These are phyloP conservation scores for Heliconius hermathena DNA, from an alignment of 1,140 invertebrate genomes.

Conservation along the genomic window DNA sequence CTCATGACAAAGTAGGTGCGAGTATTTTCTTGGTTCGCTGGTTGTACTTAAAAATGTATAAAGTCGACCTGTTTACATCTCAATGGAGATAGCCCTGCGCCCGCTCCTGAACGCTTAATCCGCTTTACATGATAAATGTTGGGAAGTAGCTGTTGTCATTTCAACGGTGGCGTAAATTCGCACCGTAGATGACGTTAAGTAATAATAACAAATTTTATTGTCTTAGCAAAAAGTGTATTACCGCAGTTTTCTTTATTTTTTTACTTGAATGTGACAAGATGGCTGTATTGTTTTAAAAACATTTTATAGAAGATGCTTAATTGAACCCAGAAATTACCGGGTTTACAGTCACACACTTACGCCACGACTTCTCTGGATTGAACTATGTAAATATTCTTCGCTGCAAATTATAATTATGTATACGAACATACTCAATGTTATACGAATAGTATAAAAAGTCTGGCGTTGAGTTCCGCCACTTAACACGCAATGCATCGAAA, in stretches of 20 bases:
- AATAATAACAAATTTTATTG: neutral
- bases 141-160: slow-evolving; percentile 39
- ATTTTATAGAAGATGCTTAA: too few species aligned
- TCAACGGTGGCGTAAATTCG: slow-evolving; percentile 1
- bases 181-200: neutral
- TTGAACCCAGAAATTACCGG: too few species aligned
- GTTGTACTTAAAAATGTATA: neutral
- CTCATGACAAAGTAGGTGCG: too few species aligned
- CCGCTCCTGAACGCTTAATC: slow-evolving; percentile 50
- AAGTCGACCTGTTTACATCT: slow-evolving; percentile 51
- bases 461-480: too few species aligned
- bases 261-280: neutral
- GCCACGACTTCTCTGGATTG: too few species aligned
- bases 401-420: too few species aligned
- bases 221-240: neutral
- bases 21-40: neutral
- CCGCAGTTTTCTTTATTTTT: neutral
- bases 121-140: slow-evolving; percentile 48
- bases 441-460: too few species aligned
- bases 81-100: slow-evolving; percentile 43
- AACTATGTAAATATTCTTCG: too few species aligned
- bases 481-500: too few species aligned
- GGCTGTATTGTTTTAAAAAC: too few species aligned
- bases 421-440: too few species aligned
- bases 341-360: too few species aligned